Conservation (phyloP, 2,113 vertebrate genomes). For the Emydocephalus ijimae region DNA sequence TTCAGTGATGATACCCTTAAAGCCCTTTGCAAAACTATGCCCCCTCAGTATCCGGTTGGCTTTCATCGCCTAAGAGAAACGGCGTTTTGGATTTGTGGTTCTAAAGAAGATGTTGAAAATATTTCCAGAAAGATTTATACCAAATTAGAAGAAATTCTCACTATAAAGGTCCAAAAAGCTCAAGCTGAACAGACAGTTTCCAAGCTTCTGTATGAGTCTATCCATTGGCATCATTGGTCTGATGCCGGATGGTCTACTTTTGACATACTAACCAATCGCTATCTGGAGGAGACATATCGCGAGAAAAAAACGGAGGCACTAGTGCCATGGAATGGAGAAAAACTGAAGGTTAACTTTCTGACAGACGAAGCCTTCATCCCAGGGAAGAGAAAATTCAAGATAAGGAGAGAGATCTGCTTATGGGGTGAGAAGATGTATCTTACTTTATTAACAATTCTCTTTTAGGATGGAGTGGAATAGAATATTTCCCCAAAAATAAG, state of each 20-base stretch:
- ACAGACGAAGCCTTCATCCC: neutral
- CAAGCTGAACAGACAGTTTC: neutral
- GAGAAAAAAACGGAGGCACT: neutral
- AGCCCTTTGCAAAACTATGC: neutral
- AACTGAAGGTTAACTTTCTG: neutral
- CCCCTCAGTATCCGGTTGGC: neutral
- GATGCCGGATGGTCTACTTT: neutral
- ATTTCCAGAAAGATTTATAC: neutral
- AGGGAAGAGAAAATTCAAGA: neutral
- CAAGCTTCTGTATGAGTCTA: neutral
- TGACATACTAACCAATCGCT: neutral
- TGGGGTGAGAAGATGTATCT: conserved; percentile 4
- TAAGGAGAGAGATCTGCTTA: conserved; percentile 14
- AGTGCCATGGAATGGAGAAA: neutral
- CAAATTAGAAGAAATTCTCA: neutral
- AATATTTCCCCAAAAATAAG: neutral
- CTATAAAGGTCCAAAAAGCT: neutral
- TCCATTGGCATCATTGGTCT: neutral
- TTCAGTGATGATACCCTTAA: neutral
- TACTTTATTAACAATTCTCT: no score
- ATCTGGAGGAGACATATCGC: neutral
- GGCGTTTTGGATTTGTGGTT: neutral
- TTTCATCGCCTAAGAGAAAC: neutral
- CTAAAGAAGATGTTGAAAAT: conserved; percentile 1
- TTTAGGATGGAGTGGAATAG: neutral